Evolutionary conservation across 1,140 invertebrate genomes (phyloP).

Genomic region (Lordiphosa collinella): DNA sequence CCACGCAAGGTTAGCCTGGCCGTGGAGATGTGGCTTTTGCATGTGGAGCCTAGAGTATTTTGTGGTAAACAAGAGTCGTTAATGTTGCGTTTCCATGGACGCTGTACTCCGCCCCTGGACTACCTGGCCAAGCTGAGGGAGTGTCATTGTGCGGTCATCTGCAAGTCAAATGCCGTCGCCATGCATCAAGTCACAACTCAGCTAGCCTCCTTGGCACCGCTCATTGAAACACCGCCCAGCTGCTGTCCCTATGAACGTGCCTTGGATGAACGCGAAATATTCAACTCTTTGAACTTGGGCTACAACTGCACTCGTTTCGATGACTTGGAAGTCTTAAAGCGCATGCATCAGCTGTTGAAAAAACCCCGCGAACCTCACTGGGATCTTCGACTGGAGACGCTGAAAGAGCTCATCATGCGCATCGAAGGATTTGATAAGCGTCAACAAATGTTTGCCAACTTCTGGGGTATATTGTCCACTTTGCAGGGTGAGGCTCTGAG

Average conservation of each 20-base stretch:
- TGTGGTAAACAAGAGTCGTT: slow-evolving; percentile 45
- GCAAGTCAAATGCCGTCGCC: slow-evolving; percentile 32
- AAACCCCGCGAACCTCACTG: slow-evolving; percentile 45
- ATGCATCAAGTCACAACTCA: slow-evolving; percentile 24
- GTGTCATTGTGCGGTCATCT: slow-evolving; percentile 18
- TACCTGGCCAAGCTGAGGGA: slow-evolving; percentile 45
- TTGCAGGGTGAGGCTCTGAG: slow-evolving; percentile 11
- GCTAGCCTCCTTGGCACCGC: slow-evolving; percentile 33
- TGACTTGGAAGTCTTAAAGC: slow-evolving; percentile 57
- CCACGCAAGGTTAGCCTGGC: slow-evolving; percentile 50
- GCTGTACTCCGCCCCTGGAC: slow-evolving; percentile 46
- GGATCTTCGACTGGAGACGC: slow-evolving; percentile 41
- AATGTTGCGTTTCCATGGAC: slow-evolving; percentile 43
- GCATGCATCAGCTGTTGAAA: slow-evolving; percentile 34
- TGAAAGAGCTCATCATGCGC: slow-evolving; percentile 42
- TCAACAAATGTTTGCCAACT: slow-evolving; percentile 26
- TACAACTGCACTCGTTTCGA: slow-evolving; percentile 61
- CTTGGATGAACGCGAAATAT: slow-evolving; percentile 56
- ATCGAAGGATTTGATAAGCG: slow-evolving; percentile 22
- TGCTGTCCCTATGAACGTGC: slow-evolving; percentile 62
- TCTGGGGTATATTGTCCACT: slow-evolving; percentile 1
- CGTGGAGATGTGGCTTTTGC: slow-evolving; percentile 55
- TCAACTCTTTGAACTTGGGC: slow-evolving; percentile 55
- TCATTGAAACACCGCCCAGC: slow-evolving; percentile 28
- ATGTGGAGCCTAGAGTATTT: slow-evolving; percentile 52